Evolutionary conservation across 2,888 invertebrate species (phyloP), one percentile per base, ranked within the genome.

Genomic region (Temnothorax ravouxi): DNA sequence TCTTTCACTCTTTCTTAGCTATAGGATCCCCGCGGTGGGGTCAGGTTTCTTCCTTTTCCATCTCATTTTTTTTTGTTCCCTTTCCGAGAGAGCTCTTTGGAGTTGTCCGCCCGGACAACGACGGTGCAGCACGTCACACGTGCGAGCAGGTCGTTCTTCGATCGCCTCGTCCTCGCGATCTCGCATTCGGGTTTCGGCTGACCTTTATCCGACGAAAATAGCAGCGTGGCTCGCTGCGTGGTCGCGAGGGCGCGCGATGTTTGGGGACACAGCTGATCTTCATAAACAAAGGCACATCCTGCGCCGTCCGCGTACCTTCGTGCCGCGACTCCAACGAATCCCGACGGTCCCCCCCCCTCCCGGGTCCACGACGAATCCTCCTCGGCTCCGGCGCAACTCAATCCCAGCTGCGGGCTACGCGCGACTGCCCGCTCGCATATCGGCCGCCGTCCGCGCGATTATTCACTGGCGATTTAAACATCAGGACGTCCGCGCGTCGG

Each of bases 251-350:
- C 69, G 64, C 86, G 85, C 88, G 89, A 88, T 54, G 84, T 89
- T 87, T 93, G 91, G 91, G 91, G 89, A 89, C 91, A 94, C 94
- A 94, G 94, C 94, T 94, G 94, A 94, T 93, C 90, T 91, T 90
- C 90, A 93, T 94, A 94, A 94, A 94, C 94, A 94, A 94, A 93
- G 66, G 92, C 47, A 47, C 92, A 84, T 80, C 83, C 84, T 85
- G 79, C 82, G n/a, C 15, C 44, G 25, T 71, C 71, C 66, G 66
- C 66, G 88, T 93, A 94, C 94, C 94, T 94, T 94, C 86, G 90
- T 91, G 87, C 84, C 84, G 56, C 83, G 74, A 64, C 44, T 34
- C 34, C 66, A 80, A 80, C 84, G 64, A 52, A 52, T 47, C 41
- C 41, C 29, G 29, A 8, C 38, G 8, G 44, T 13, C 44, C 11